Evolutionary conservation across 2,888 invertebrate species (phyloP).

Genomic region (Phania funesta): DNA sequence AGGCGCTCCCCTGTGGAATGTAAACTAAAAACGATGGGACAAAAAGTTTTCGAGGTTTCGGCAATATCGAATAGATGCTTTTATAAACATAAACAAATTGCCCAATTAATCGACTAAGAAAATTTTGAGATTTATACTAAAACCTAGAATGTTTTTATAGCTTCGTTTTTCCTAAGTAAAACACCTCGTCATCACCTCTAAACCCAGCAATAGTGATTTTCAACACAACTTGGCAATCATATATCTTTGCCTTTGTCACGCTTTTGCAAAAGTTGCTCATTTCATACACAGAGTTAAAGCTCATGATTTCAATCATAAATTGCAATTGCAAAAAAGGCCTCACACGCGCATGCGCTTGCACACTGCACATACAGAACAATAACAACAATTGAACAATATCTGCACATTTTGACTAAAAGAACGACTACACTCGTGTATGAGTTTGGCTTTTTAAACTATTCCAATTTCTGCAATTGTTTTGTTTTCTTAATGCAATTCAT

Average conservation of each 20-base stretch:
- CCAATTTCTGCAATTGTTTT: constrained; percentile 3
- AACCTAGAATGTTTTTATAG: too few relatives aligned
- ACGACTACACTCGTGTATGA: background rate
- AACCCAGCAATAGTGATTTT: background rate
- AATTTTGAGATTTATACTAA: too few relatives aligned
- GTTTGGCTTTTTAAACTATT: constrained; percentile 30
- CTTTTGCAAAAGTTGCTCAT: constrained; percentile 50
- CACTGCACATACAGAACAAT: background rate
- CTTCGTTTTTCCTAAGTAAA: too few relatives aligned
- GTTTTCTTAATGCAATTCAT: constrained; percentile 39
- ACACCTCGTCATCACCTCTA: too few relatives aligned
- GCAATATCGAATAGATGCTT: too few relatives aligned
- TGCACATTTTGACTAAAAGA: background rate
- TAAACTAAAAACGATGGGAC: too few relatives aligned
- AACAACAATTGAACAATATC: constrained; percentile 33
- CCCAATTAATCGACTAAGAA: too few relatives aligned
- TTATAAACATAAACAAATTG: too few relatives aligned
- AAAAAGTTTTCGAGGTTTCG: too few relatives aligned
- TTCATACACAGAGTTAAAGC: constrained; percentile 40
- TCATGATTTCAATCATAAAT: constrained; percentile 70
- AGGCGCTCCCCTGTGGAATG: too few relatives aligned
- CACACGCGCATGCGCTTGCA: constrained; percentile 58
- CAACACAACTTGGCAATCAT: constrained; percentile 27
- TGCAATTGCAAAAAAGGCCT: constrained; percentile 63
- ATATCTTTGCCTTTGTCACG: constrained; percentile 22